Evolutionary conservation across 92 coral and sea anemone species (phyloP).

Genomic region (Desmophyllum pertusum): DNA sequence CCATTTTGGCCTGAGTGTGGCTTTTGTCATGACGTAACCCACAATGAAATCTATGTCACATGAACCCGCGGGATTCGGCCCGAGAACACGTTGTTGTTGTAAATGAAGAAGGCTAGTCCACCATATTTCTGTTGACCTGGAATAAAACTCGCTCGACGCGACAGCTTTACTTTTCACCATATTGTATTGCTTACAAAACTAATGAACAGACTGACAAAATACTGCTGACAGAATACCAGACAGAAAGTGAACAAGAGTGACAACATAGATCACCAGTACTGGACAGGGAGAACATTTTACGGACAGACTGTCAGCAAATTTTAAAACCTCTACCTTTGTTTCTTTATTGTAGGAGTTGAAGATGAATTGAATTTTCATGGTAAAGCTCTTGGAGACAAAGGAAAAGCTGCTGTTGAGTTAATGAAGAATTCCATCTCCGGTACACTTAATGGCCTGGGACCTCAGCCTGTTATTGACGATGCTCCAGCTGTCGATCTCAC

Average conservation of each 20-base stretch:
- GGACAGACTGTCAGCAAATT: too few species aligned
- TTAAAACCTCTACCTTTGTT: not conserved
- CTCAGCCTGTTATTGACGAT: conserved; percentile 78
- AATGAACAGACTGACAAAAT: not conserved
- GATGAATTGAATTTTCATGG: conserved; percentile 91
- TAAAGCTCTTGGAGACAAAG: conserved; percentile 82
- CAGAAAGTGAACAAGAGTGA: not conserved
- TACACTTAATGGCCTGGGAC: conserved; percentile 64
- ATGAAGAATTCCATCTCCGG: conserved; percentile 56
- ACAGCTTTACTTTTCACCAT: too few species aligned
- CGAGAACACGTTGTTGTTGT: too few species aligned
- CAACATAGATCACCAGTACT: not conserved
- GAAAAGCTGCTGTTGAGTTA: conserved; percentile 56
- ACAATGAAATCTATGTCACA: too few species aligned
- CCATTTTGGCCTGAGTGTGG: too few species aligned
- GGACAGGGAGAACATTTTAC: too few species aligned
- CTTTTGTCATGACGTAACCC: too few species aligned
- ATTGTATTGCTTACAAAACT: too few species aligned
- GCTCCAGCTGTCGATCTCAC: conserved; percentile 59
- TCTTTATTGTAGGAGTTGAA: conserved; percentile 70
- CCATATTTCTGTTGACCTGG: too few species aligned
- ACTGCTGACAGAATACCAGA: not conserved
- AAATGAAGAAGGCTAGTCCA: too few species aligned
- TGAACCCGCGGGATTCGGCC: too few species aligned
- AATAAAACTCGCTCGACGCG: too few species aligned